These are phyloP conservation scores for Formica aserva DNA, from an alignment of 2,888 invertebrate genomes.

Conservation along the genomic window DNA sequence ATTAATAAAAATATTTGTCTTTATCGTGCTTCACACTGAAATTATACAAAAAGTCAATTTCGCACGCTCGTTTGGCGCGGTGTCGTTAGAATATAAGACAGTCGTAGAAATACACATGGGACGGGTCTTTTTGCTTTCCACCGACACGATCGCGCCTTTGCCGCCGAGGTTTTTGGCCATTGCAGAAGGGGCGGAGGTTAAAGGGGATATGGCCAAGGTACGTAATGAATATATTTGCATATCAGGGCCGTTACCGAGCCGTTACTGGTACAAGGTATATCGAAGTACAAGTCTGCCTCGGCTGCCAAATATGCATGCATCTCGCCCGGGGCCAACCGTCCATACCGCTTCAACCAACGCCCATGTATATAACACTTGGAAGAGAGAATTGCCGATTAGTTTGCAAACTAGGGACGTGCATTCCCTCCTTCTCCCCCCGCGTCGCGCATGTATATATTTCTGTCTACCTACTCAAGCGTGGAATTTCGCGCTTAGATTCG, in stretches of 20 bases:
- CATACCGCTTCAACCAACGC: conserved; percentile 76
- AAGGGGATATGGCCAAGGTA: conserved; percentile 78
- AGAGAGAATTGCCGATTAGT: conserved; percentile 84
- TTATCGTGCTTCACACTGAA: background rate
- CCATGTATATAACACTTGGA: conserved; percentile 81
- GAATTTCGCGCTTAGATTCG: conserved; percentile 74
- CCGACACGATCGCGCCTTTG: conserved; percentile 63
- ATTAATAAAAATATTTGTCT: conserved; percentile 24
- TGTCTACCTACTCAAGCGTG: conserved; percentile 70
- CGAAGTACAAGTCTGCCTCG: conserved; percentile 79
- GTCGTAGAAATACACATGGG: conserved; percentile 36
- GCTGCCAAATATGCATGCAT: conserved; percentile 85
- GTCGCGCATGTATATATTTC: conserved; percentile 63
- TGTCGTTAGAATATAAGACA: conserved; percentile 52
- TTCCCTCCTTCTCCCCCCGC: conserved; percentile 50
- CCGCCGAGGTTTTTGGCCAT: conserved; percentile 70
- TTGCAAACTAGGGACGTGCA: conserved; percentile 79
- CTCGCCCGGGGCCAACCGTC: conserved; percentile 80
- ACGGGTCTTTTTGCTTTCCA: conserved; percentile 43
- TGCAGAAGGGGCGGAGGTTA: conserved; percentile 62
- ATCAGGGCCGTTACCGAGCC: conserved; percentile 84
- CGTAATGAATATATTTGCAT: conserved; percentile 86
- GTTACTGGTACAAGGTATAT: conserved; percentile 82
- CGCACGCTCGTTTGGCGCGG: conserved; percentile 36
- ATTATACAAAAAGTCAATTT: conserved; percentile 49